Evolutionary conservation across 2,888 invertebrate species (phyloP).

Genomic region (Lomographa bimaculata): DNA sequence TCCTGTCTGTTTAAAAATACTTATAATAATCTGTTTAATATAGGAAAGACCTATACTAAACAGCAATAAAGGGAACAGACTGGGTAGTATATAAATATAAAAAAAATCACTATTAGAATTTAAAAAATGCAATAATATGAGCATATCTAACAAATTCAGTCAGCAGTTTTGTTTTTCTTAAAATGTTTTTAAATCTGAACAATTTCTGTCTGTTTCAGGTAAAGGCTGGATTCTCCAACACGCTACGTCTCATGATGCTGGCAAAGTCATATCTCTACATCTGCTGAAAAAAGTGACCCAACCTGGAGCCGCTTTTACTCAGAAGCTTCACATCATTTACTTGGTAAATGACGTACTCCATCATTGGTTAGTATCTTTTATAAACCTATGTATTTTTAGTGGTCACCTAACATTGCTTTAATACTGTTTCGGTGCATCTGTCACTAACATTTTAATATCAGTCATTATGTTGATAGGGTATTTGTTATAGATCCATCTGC

Average conservation of each 20-base stretch:
- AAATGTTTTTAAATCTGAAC: no score
- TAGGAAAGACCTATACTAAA: no score
- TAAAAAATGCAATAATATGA: no score
- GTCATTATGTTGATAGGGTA: no score
- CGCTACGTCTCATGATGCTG: conserved; percentile 91
- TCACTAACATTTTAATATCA: conserved; percentile 18
- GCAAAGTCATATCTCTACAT: conserved; percentile 95
- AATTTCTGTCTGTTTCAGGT: conserved; percentile 69
- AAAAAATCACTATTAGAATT: no score
- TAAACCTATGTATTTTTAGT: conserved; percentile 2
- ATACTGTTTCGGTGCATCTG: conserved; percentile 17
- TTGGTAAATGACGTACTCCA: conserved; percentile 99
- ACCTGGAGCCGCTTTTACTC: conserved; percentile 90
- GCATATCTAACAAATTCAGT: no score
- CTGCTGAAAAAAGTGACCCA: conserved; percentile 92
- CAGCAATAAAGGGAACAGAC: no score
- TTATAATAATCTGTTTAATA: no score
- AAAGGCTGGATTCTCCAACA: conserved; percentile 99
- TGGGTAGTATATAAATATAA: no score
- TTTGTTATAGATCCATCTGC: no score
- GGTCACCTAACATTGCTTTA: conserved; percentile 15
- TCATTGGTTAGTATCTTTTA: conserved; percentile 92
- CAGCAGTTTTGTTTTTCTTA: no score
- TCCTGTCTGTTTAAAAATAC: no score
- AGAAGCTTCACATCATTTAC: conserved; percentile 98